A percentile compares a stretch with the other conserved stretches of the same genome.
phyloP scores from a whole-genome alignment of 2,113 vertebrate species.

The Sylvia atricapilla region DNA sequence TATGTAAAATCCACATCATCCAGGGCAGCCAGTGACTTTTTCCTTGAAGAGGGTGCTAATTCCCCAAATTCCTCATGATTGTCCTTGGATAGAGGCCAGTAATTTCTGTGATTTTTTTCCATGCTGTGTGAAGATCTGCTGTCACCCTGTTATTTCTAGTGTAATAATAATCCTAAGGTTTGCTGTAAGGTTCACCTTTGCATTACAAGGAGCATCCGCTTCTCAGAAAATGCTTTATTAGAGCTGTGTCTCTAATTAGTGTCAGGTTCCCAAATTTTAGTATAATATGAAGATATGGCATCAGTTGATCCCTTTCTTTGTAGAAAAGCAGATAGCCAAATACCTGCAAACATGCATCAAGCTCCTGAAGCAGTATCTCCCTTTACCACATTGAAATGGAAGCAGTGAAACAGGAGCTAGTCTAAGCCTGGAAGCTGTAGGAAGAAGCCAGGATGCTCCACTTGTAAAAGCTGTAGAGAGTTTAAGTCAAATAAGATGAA shows the following conservation, averaged over 20 bases:
- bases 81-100: background rate
- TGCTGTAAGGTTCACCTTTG: background rate
- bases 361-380: background rate
- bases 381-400: background rate
- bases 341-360: background rate
- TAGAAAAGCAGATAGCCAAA: background rate
- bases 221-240: background rate
- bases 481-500: background rate
- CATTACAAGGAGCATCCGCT: background rate
- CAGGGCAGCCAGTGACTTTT: background rate
- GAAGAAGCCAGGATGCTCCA: background rate
- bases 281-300: background rate
- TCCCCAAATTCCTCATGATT: background rate
- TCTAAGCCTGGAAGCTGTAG: background rate
- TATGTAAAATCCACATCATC: background rate
- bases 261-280: background rate
- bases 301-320: background rate
- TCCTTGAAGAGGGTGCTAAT: slow-evolving; percentile 1
- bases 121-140: background rate
- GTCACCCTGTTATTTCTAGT: background rate
- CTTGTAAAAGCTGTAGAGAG: background rate
- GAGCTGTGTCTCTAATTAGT: background rate
- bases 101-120: background rate
- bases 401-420: background rate
- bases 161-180: background rate